Conservation (phyloP, 1,140 invertebrate species). For the Stegodyphus mimosarum region DNA sequence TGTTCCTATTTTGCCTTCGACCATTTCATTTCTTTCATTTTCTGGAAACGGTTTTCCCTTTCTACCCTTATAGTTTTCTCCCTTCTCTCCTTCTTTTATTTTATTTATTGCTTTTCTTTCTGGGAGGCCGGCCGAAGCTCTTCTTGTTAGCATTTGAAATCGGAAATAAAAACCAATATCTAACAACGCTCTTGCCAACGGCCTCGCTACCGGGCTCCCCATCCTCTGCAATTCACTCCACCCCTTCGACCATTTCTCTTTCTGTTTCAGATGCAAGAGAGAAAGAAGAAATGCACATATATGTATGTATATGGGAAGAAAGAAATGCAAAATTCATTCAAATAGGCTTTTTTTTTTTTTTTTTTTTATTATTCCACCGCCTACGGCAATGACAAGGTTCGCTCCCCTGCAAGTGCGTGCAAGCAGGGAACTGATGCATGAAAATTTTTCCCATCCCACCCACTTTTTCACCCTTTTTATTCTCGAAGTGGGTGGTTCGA, state of each 20-base stretch:
- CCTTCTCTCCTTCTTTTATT: constrained; percentile 14
- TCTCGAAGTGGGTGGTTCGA: constrained; percentile 31
- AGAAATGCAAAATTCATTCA: constrained; percentile 60
- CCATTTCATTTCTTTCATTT: constrained; percentile 60
- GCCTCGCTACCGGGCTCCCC: constrained; percentile 26
- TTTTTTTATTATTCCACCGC: constrained; percentile 1
- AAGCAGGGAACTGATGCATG: constrained; percentile 34
- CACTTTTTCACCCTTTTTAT: constrained; percentile 27
- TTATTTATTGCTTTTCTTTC: not conserved
- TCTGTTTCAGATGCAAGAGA: constrained; percentile 23
- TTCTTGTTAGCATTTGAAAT: constrained; percentile 60
- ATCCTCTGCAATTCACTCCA: constrained; percentile 27
- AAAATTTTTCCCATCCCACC: constrained; percentile 29
- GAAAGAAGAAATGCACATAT: constrained; percentile 37
- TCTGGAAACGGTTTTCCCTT: constrained; percentile 31
- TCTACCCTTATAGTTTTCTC: constrained; percentile 27
- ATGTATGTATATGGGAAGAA: constrained; percentile 50
- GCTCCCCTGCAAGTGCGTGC: constrained; percentile 46
- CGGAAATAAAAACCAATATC: constrained; percentile 61
- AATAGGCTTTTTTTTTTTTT: constrained; percentile 44
- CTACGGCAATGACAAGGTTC: constrained; percentile 50
- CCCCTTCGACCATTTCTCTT: constrained; percentile 34
- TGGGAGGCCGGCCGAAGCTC: constrained; percentile 1
- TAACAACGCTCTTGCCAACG: constrained; percentile 33
- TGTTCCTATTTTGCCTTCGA: constrained; percentile 48